Evolutionary conservation across 2,888 invertebrate species (phyloP), one percentile per base, ranked within the genome.

Genomic region (Harpalus rufipes): DNA sequence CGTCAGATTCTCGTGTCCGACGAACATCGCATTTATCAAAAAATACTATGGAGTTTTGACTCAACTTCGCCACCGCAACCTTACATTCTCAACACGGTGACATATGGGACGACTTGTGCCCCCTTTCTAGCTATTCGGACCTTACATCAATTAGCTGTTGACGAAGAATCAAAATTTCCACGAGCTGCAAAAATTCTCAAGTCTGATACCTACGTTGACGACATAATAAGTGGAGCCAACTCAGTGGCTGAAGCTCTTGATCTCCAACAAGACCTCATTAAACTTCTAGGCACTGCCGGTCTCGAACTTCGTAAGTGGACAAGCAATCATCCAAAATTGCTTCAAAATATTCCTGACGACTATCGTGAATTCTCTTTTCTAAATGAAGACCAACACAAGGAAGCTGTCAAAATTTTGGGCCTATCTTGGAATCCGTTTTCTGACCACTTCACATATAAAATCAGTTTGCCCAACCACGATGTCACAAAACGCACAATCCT

Each of bases 401-500:
- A 21, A 5, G 14, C 32, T 21, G 8, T 59, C 10, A 59, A 59
- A 59, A 59, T 59, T 7, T 12, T 59, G 5, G 59, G 59, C 14
- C 18, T 59, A 7, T 59, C 59, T 7, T 59, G 59, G 12, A 59
- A 59, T 59, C 59, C 59, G 7, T 59, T 59, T 59, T 4, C 10
- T 5, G 59, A 59, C 18, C 18, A 16, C 10, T 59, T 16, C 10
- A 16, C 5, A 10, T 59, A 59, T 18, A 59, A 59, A 5, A 59
- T 59, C 59, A 59, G 12, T 10, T 16, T 59, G 12, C 59, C 59
- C 6, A 10, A 59, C 59, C 12, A 59, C 12, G n/a, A 6, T 7
- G 81, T 87, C 12, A 88, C 88, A 18, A 87, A 88, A 51, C 65
- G 87, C 63, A 84, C 21, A 10, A 86, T 87, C 56, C 84, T 87